Conservation (phyloP, 2,888 invertebrate genomes). For the Xestia ashworthii region DNA sequence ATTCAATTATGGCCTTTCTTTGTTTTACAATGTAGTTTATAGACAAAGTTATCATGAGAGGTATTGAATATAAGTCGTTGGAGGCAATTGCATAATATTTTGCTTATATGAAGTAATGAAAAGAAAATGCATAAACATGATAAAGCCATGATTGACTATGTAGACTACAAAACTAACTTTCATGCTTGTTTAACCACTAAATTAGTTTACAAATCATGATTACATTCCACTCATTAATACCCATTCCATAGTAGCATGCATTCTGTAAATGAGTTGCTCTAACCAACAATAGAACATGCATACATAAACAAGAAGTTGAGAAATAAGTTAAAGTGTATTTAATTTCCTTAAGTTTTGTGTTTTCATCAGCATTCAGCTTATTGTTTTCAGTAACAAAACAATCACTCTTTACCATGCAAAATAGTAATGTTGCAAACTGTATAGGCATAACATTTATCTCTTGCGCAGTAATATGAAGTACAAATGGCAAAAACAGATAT, state of each 20-base stretch:
- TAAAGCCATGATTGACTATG: constrained; percentile 34
- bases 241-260: constrained; percentile 17
- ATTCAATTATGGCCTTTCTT: neutral
- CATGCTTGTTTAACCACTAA: constrained; percentile 39
- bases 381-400: neutral
- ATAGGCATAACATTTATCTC: neutral
- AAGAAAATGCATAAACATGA: constrained; percentile 11
- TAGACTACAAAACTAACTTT: constrained; percentile 21
- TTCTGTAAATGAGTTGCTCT: constrained; percentile 23
- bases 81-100: constrained; percentile 54
- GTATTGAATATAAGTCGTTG: constrained; percentile 26
- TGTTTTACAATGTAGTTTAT: neutral
- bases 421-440: neutral
- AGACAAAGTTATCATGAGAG: constrained; percentile 4
- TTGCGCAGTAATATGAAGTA: neutral
- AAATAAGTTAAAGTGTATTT: neutral
- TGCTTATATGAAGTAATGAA: neutral
- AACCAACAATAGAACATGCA: constrained; percentile 9
- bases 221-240: constrained; percentile 22
- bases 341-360: neutral
- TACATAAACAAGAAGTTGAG: neutral
- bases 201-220: constrained; percentile 41
- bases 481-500: neutral
- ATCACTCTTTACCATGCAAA: neutral
- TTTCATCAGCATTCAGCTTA: neutral